Evolutionary conservation across 2,888 invertebrate species (phyloP).

Genomic region (Eupithecia pulchellata): DNA sequence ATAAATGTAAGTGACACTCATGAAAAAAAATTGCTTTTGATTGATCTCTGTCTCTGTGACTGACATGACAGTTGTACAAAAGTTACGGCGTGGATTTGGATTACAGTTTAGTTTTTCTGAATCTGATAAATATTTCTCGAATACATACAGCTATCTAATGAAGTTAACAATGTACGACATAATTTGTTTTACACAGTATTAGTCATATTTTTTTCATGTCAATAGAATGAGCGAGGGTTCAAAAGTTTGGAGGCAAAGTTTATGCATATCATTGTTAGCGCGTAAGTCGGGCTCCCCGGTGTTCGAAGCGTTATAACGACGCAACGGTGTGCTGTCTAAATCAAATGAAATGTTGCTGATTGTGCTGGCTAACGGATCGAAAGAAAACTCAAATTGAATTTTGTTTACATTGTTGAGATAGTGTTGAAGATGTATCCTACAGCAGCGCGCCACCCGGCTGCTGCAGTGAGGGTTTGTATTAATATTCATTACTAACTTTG

Average conservation of each 20-base stretch:
- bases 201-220: constrained; percentile 61
- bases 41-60: background rate
- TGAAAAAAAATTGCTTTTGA: constrained; percentile 5
- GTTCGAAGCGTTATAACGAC: constrained; percentile 76
- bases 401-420: constrained; percentile 48
- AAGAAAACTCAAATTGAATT: constrained; percentile 73
- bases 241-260: constrained; percentile 80
- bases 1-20: background rate
- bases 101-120: constrained; percentile 66
- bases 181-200: constrained; percentile 21
- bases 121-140: constrained; percentile 62
- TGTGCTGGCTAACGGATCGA: constrained; percentile 67
- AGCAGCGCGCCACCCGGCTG: constrained; percentile 91
- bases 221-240: constrained; percentile 77
- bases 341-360: constrained; percentile 76
- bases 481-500: background rate
- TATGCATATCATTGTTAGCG: constrained; percentile 82
- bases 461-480: constrained; percentile 88
- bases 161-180: background rate
- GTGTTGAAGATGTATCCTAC: constrained; percentile 88
- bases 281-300: constrained; percentile 70
- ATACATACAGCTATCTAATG: constrained; percentile 45
- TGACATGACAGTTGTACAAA: constrained; percentile 69
- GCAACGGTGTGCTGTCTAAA: constrained; percentile 65
- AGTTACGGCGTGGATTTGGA: constrained; percentile 82